Evolutionary conservation across 2,797 vertebrate genomes (phyloP).

Genomic region (Sparidentex hasta): DNA sequence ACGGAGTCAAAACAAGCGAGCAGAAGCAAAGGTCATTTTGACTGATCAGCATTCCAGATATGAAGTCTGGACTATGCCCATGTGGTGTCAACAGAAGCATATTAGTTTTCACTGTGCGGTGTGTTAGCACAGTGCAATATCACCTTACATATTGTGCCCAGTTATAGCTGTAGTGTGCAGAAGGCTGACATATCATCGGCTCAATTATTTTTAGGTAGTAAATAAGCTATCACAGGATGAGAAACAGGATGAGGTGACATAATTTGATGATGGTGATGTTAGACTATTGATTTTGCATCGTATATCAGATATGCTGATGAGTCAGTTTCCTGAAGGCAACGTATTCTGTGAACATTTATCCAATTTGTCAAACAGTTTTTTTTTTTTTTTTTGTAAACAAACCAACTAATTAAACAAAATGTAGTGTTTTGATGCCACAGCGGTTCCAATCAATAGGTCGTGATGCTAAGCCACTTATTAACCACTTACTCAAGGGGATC

Average conservation of each 20-base stretch:
- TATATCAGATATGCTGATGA: constrained; percentile 29
- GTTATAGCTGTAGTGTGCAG: constrained; percentile 31
- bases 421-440: constrained; percentile 11
- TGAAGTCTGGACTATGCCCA: constrained; percentile 54
- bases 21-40: constrained; percentile 70
- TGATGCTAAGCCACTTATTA: constrained; percentile 45
- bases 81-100: constrained; percentile 70
- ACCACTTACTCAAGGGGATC: constrained; percentile 20
- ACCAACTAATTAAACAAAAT: constrained; percentile 10
- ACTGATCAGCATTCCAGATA: constrained; percentile 70
- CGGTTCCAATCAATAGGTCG: constrained; percentile 31
- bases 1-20: constrained; percentile 51
- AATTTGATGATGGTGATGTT: constrained; percentile 26
- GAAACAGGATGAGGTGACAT: constrained; percentile 35
- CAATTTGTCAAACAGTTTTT: background rate
- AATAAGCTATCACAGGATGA: constrained; percentile 48
- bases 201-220: constrained; percentile 46
- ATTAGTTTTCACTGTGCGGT: constrained; percentile 70
- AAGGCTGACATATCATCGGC: constrained; percentile 53
- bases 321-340: constrained; percentile 18
- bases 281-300: constrained; percentile 31
- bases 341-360: background rate
- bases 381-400: background rate
- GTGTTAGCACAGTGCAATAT: constrained; percentile 51
- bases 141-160: constrained; percentile 52